Evolutionary conservation across 2,113 vertebrate species (phyloP).

Genomic region (Guaruba guarouba): DNA sequence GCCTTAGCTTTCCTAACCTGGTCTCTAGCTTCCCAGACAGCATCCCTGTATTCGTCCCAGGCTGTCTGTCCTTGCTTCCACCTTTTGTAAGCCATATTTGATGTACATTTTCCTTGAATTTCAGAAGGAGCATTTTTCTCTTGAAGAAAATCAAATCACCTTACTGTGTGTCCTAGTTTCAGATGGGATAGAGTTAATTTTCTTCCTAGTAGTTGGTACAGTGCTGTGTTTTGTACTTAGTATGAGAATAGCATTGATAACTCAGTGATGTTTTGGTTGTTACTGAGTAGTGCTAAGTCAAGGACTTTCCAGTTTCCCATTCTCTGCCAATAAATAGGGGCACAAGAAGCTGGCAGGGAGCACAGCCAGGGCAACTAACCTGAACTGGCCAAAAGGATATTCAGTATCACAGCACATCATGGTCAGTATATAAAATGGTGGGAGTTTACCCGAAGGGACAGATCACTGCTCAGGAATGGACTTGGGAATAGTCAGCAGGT

Average conservation of each 20-base stretch:
- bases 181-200: background rate
- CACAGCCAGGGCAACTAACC: background rate
- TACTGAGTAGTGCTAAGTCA: background rate
- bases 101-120: background rate
- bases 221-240: background rate
- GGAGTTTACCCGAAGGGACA: rapidly evolving
- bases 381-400: background rate
- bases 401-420: background rate
- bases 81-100: background rate
- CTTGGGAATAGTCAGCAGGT: background rate
- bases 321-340: background rate
- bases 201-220: background rate
- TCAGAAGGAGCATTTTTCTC: constrained; percentile 2
- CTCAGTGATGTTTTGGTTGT: background rate
- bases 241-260: background rate
- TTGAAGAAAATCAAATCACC: background rate
- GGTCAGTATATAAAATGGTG: background rate
- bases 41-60: no score
- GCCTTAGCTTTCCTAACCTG: no score
- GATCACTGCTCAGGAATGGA: background rate
- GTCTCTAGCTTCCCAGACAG: no score
- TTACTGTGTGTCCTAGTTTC: background rate
- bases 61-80: no score
- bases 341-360: background rate
- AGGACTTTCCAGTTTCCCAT: background rate